Conservation (phyloP, 2,113 vertebrate species). For the Takifugu flavidus region DNA sequence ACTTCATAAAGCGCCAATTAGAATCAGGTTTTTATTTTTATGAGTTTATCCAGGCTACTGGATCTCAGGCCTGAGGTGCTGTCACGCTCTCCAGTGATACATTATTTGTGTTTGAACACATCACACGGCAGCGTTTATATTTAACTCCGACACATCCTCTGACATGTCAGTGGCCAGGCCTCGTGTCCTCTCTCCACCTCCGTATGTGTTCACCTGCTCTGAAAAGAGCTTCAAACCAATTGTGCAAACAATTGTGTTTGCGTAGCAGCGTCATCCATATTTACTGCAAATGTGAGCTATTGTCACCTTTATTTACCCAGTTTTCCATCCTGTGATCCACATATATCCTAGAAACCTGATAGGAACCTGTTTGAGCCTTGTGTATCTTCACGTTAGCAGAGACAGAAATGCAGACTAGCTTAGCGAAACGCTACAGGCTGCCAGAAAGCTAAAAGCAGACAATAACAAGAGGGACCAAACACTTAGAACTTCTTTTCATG, state of each 20-base stretch:
- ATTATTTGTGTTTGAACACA: too few species aligned
- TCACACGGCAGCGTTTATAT: too few species aligned
- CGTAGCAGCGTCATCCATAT: constrained; percentile 42
- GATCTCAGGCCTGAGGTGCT: too few species aligned
- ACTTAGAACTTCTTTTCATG: background rate
- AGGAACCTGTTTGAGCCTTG: constrained; percentile 20
- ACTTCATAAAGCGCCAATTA: too few species aligned
- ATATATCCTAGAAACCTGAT: constrained; percentile 36
- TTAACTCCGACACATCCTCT: constrained; percentile 2
- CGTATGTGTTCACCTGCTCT: constrained; percentile 54
- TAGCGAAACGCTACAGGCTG: too few species aligned
- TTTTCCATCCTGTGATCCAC: constrained; percentile 41
- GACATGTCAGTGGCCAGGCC: constrained; percentile 8
- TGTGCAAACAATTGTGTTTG: constrained; percentile 27
- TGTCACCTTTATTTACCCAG: constrained; percentile 48
- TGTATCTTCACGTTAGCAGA: background rate
- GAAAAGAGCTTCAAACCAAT: constrained; percentile 35
- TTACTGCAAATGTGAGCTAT: constrained; percentile 64
- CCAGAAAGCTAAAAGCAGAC: too few species aligned
- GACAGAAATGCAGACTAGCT: background rate
- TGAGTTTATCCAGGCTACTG: too few species aligned
- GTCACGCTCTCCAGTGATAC: too few species aligned
- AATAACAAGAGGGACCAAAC: background rate
- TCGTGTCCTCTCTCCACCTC: constrained; percentile 33
- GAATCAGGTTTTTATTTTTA: too few species aligned